Conservation (phyloP, 2,888 invertebrate genomes). For the Azorinus chamasolen region DNA sequence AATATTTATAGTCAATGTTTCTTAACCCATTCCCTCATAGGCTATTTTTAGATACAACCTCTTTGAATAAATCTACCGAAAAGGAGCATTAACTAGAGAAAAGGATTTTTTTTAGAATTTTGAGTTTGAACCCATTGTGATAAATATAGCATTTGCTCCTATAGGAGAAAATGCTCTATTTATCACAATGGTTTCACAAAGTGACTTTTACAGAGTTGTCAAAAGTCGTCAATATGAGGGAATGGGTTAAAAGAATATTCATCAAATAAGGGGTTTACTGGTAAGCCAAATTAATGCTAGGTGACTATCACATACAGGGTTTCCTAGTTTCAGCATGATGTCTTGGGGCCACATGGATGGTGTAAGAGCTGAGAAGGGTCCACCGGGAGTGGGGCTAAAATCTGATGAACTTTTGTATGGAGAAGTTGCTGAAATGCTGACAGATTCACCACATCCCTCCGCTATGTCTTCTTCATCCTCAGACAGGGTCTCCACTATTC, state of each 20-base stretch:
- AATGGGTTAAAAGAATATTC: conserved; percentile 1
- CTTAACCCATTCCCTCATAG: no score
- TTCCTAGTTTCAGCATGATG: conserved; percentile 91
- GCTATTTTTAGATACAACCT: no score
- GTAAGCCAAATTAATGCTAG: not conserved
- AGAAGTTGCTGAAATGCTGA: conserved; percentile 88
- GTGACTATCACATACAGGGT: conserved; percentile 72
- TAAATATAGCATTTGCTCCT: no score
- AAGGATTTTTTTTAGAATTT: no score
- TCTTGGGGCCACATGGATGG: conserved; percentile 99
- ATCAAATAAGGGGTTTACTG: not conserved
- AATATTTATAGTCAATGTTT: no score
- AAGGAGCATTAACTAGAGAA: no score
- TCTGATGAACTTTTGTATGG: conserved; percentile 73
- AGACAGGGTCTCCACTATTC: conserved; percentile 88
- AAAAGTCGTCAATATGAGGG: no score
- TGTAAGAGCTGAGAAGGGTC: conserved; percentile 97
- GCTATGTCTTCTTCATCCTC: conserved; percentile 89
- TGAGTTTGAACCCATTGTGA: no score
- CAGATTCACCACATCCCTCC: conserved; percentile 88
- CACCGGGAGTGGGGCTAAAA: conserved; percentile 88
- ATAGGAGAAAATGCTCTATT: no score
- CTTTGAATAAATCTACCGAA: no score
- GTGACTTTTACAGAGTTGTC: no score
- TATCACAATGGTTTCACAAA: no score